Conservation (phyloP, 2,113 vertebrate species). For the Epinephelus lanceolatus region DNA sequence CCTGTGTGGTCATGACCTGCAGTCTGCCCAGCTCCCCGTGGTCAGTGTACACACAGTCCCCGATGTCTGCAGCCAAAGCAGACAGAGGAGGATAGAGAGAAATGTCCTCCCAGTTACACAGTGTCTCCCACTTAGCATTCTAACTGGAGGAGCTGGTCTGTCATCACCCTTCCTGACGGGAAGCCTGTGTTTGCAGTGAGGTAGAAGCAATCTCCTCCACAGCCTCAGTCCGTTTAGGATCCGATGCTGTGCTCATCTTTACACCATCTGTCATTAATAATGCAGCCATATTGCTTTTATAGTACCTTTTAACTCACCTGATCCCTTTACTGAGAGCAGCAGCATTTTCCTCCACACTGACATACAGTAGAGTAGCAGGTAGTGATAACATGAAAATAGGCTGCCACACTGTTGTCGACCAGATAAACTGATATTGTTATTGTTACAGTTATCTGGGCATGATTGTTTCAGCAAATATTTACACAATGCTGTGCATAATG, state of each 20-base stretch:
- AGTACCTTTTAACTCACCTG: constrained; percentile 54
- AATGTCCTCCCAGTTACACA: background rate
- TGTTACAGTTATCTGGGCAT: background rate
- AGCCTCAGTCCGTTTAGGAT: constrained; percentile 15
- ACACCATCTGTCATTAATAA: constrained; percentile 66
- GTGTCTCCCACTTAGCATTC: background rate
- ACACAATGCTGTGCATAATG: background rate
- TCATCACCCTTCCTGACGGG: background rate
- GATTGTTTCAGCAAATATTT: background rate
- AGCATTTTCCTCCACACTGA: background rate
- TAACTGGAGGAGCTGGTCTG: constrained; percentile 1
- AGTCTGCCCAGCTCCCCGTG: constrained; percentile 32
- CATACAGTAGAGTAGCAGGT: background rate
- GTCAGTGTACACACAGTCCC: constrained; percentile 32
- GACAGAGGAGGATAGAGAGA: background rate
- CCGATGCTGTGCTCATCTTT: constrained; percentile 35
- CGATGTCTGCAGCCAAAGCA: constrained; percentile 33
- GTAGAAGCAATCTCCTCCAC: constrained; percentile 4
- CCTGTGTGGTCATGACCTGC: constrained; percentile 45
- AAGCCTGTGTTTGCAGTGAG: constrained; percentile 13
- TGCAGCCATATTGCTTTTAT: constrained; percentile 53
- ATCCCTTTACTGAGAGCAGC: constrained; percentile 15
- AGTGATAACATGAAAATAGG: background rate
- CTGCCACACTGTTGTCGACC: background rate
- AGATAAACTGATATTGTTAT: background rate